Evolutionary conservation across 2,113 vertebrate species (phyloP), one percentile per base, ranked within the genome.

Genomic region (Nannobrachium achirus): DNA sequence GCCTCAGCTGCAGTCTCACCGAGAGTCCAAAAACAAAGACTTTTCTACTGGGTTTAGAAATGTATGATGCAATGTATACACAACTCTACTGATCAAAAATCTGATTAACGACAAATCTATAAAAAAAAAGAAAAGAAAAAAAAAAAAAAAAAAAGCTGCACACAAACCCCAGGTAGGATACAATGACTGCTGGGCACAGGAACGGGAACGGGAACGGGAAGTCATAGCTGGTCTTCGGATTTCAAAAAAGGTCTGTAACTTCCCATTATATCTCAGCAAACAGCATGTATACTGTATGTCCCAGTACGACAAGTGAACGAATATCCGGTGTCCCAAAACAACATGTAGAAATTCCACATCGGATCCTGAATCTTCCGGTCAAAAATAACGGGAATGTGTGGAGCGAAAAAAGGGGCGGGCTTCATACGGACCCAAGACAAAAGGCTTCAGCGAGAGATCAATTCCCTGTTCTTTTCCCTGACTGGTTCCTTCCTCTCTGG

Each of bases 381-480:
- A 10, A 63, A 60, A 49, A 20, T 62, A 49, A 62, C 18, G 18
- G 41, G 52, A 41, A 63, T 59, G 60, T 60, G 56, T 63, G n/a
- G 15, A 40, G 11, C 60, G 8, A 67, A 62, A 63, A 10, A 39
- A 66, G 33, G 10, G 25, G 25, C 6, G 6, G 25, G 45, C 38
- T 77, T 62, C 51, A 33, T 49, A 10, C 63, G 7, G 5, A 48
- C 49, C 57, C 48, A 13, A 63, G 53, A 60, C 51, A 65, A 77
- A 73, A 45, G 11, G 61, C 59, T 73, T 71, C 56, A 53, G 56
- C 57, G 66, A 39, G 66, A 39, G 42, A 56, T 63, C 66, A 79
- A 84, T 86, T 83, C 86, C 78, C 72, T 67, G 63, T 84, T 85
- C 84, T 75, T 76, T 75, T 80, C 80, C 70, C 25, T 59, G 42